Conservation (phyloP, 2,113 vertebrate genomes). For the Excalfactoria chinensis region DNA sequence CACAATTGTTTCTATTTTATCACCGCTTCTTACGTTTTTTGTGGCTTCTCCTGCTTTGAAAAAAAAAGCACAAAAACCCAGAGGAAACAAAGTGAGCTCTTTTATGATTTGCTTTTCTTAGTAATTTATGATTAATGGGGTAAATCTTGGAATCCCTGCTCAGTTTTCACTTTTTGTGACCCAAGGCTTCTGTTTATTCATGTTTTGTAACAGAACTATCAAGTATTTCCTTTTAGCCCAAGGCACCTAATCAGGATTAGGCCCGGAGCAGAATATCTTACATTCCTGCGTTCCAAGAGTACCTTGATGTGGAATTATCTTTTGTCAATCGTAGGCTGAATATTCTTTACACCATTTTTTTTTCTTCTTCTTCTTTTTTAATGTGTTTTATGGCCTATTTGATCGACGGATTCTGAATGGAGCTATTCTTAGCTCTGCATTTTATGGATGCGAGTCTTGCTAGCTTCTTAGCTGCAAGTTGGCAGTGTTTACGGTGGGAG, state of each 20-base stretch:
- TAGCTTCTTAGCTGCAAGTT: background rate
- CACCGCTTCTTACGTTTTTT: background rate
- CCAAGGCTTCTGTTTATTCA: slow-evolving; percentile 54
- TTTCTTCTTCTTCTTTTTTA: too few relatives aligned
- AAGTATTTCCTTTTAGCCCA: slow-evolving; percentile 61
- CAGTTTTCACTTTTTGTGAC: slow-evolving; percentile 47
- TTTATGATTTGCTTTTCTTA: slow-evolving; percentile 45
- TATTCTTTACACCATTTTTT: slow-evolving; percentile 18
- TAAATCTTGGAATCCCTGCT: slow-evolving; percentile 42
- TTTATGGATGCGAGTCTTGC: background rate
- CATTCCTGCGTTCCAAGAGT: slow-evolving; percentile 46
- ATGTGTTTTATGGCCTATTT: slow-evolving; percentile 23
- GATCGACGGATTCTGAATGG: background rate
- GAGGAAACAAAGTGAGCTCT: slow-evolving; percentile 19
- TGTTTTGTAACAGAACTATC: slow-evolving; percentile 66
- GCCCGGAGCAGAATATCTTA: slow-evolving; percentile 48
- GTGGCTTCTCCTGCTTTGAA: background rate
- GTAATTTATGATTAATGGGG: slow-evolving; percentile 57
- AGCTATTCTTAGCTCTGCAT: background rate
- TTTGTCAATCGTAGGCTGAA: slow-evolving; percentile 34
- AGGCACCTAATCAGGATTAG: slow-evolving; percentile 57
- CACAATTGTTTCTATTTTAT: background rate
- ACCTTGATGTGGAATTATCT: slow-evolving; percentile 55
- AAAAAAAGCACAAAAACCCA: background rate
- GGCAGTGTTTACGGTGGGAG: background rate